These are phyloP conservation scores for Branchellion lobata DNA, from an alignment of 2,888 invertebrate species.

Conservation along the genomic window DNA sequence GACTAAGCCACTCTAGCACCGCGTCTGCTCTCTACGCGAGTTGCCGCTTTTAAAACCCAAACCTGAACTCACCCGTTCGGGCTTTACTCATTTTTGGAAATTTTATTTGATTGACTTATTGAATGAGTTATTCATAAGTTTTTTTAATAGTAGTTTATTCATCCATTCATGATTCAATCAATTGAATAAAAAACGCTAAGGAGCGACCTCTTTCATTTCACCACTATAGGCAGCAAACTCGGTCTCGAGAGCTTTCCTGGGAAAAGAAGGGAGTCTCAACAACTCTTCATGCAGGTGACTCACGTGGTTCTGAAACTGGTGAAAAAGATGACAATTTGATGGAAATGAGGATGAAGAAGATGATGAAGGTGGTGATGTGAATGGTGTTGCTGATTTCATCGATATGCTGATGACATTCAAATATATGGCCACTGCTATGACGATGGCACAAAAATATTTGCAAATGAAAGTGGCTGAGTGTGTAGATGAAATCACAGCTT, in stretches of 20 bases:
- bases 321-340: background rate
- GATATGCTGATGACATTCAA: background rate
- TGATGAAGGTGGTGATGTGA: background rate
- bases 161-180: too few species aligned
- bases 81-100: background rate
- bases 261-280: slow-evolving; percentile 96
- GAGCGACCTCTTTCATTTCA: slow-evolving; percentile 77
- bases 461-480: too few species aligned
- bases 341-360: background rate
- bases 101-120: background rate
- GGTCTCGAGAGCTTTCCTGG: slow-evolving; percentile 92
- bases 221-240: slow-evolving; percentile 73
- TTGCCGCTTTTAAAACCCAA: too few species aligned
- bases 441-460: background rate
- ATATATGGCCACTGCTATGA: background rate
- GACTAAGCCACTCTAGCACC: too few species aligned
- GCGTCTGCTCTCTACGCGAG: too few species aligned
- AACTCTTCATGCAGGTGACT: slow-evolving; percentile 97
- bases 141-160: too few species aligned
- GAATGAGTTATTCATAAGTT: too few species aligned
- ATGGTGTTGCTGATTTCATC: background rate
- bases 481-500: too few species aligned
- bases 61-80: too few species aligned
- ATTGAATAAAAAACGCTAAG: too few species aligned
- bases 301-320: slow-evolving; percentile 86